phyloP scores from a whole-genome alignment of 2,888 invertebrate genomes.

The Nebria salina region DNA sequence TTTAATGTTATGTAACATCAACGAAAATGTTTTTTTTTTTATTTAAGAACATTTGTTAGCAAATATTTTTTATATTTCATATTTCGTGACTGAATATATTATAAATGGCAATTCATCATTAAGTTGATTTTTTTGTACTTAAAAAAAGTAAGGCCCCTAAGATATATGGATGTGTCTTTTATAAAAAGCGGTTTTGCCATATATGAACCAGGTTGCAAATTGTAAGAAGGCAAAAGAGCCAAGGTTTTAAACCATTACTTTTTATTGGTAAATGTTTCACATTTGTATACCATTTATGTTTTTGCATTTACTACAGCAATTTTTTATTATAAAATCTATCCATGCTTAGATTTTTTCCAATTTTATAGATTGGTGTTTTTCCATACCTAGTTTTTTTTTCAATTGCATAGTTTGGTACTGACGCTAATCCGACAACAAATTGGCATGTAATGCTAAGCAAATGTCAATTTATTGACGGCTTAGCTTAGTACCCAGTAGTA shows the following conservation, averaged over 20 bases:
- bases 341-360: too few relatives aligned
- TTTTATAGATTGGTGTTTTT: too few relatives aligned
- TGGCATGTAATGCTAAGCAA: too few relatives aligned
- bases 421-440: too few relatives aligned
- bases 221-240: background rate
- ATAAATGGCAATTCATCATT: background rate
- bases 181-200: background rate
- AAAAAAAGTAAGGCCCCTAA: background rate
- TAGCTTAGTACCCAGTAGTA: too few relatives aligned
- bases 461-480: too few relatives aligned
- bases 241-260: constrained; percentile 1
- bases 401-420: too few relatives aligned
- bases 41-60: too few relatives aligned
- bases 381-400: too few relatives aligned
- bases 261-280: background rate
- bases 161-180: background rate
- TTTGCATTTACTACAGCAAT: background rate
- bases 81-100: background rate
- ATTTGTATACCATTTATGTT: background rate
- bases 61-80: background rate
- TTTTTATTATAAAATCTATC: too few relatives aligned
- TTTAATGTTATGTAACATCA: too few relatives aligned
- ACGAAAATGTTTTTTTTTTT: too few relatives aligned
- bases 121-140: background rate
- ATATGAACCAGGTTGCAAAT: background rate